These are phyloP conservation scores for Gambusia affinis DNA, from an alignment of 2,113 vertebrate species.

Conservation along the genomic window DNA sequence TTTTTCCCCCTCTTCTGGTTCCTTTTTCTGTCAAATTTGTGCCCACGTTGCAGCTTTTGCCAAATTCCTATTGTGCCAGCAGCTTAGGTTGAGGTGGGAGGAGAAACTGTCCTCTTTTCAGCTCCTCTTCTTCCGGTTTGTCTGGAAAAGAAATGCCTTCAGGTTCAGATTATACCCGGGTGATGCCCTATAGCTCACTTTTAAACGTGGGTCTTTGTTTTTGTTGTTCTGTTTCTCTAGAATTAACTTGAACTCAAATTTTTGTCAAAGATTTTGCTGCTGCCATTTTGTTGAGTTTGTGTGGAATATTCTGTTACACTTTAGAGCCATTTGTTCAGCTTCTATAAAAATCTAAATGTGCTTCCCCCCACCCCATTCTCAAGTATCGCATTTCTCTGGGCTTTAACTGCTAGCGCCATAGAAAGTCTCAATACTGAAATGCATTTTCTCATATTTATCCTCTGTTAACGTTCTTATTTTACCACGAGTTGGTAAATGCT, in stretches of 20 bases:
- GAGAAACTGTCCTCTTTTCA: not conserved
- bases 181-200: not conserved
- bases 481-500: not conserved
- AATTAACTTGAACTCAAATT: not conserved
- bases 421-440: not conserved
- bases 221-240: not conserved
- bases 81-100: constrained; percentile 11
- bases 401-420: not conserved
- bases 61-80: constrained; percentile 31
- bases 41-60: constrained; percentile 6
- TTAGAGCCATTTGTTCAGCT: not conserved
- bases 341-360: not conserved
- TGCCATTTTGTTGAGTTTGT: not conserved
- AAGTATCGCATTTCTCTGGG: not conserved
- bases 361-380: not conserved
- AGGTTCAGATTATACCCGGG: not conserved
- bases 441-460: not conserved
- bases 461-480: not conserved
- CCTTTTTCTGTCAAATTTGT: not conserved
- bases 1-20: constrained; percentile 4
- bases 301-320: not conserved
- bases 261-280: not conserved
- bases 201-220: not conserved
- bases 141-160: not conserved
- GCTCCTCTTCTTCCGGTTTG: not conserved